Conservation (phyloP, 2,888 invertebrate species). For the Pherbina coryleti region DNA sequence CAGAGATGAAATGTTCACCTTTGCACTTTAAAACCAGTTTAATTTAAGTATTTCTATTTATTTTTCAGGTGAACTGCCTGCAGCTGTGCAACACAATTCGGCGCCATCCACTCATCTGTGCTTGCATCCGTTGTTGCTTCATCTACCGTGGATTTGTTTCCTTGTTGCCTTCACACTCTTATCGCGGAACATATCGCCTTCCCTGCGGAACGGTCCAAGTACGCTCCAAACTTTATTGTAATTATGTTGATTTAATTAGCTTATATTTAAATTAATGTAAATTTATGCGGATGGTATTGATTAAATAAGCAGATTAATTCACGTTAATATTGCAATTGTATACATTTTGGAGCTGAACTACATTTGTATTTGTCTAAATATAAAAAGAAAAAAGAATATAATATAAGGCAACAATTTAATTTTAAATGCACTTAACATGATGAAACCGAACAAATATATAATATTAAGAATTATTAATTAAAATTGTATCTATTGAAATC, state of each 20-base stretch:
- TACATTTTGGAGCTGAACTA: no score
- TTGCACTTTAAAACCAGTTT: background rate
- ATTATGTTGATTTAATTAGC: background rate
- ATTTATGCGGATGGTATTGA: background rate
- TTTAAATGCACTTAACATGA: no score
- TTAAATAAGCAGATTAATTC: no score
- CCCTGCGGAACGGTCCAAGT: slow-evolving; percentile 22
- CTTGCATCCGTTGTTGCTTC: slow-evolving; percentile 18
- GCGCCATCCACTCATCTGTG: slow-evolving; percentile 51
- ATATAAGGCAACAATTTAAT: no score
- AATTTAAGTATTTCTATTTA: background rate
- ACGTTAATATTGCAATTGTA: no score
- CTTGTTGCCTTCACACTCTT: slow-evolving; percentile 39
- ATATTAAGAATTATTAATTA: no score
- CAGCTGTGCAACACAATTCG: slow-evolving; percentile 65
- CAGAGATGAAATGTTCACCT: background rate
- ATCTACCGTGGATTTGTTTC: slow-evolving; percentile 19
- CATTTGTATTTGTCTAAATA: no score
- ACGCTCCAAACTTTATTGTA: slow-evolving; percentile 4
- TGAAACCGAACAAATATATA: no score
- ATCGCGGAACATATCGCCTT: slow-evolving; percentile 42
- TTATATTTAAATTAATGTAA: slow-evolving; percentile 2
- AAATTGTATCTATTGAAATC: no score
- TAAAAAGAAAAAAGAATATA: no score
- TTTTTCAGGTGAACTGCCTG: slow-evolving; percentile 63